phyloP scores from a whole-genome alignment of 2,113 vertebrate species.

The Menura novaehollandiae region DNA sequence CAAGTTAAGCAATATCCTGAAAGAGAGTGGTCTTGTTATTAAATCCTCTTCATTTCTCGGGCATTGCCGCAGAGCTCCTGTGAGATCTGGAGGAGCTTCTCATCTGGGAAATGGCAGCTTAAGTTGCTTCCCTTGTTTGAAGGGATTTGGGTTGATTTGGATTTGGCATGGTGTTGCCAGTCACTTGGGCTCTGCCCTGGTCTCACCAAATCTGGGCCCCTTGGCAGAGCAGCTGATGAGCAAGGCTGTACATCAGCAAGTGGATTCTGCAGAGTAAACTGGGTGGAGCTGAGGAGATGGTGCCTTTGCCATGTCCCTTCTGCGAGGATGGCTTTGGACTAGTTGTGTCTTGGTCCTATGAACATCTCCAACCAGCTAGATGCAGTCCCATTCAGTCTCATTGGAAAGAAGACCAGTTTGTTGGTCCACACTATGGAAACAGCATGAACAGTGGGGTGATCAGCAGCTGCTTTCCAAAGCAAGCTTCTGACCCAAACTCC shows the following conservation, averaged over 20 bases:
- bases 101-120: background rate
- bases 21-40: conserved; percentile 21
- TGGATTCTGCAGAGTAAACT: background rate
- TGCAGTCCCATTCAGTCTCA: background rate
- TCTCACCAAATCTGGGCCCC: background rate
- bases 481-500: background rate
- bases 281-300: background rate
- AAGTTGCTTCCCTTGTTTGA: background rate
- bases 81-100: background rate
- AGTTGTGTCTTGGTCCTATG: background rate
- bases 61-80: background rate
- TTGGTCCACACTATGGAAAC: background rate
- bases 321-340: background rate
- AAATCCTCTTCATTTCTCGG: background rate
- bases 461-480: background rate
- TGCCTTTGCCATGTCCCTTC: background rate
- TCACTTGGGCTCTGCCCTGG: background rate
- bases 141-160: too few species aligned
- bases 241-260: background rate
- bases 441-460: accelerated
- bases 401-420: background rate
- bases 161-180: background rate
- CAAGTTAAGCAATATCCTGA: conserved; percentile 19
- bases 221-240: background rate
- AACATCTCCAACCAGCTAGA: background rate